Evolutionary conservation across 2,888 invertebrate genomes (phyloP).

Genomic region (Lottia scabra): DNA sequence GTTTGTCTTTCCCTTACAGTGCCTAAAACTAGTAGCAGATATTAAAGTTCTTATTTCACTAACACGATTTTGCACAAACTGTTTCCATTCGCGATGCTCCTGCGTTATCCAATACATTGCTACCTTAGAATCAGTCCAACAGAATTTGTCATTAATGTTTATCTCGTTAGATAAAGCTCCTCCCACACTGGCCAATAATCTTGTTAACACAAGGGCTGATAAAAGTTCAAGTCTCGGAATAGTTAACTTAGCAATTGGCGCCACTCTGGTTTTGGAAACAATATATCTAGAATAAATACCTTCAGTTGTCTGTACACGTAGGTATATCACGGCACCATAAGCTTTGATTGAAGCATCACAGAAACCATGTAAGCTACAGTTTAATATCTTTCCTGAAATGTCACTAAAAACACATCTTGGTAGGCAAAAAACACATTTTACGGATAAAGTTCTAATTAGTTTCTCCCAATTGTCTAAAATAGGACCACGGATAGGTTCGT

Average conservation of each 20-base stretch:
- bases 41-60: background rate
- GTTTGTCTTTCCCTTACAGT: background rate
- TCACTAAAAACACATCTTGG: background rate
- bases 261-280: background rate
- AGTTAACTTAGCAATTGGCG: background rate
- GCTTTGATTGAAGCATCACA: background rate
- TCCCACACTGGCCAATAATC: background rate
- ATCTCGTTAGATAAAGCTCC: background rate
- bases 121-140: background rate
- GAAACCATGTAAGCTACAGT: background rate
- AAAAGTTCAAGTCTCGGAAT: constrained; percentile 1
- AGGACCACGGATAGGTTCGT: background rate
- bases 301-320: background rate
- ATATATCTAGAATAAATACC: background rate
- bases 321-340: background rate
- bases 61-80: background rate
- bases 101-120: background rate
- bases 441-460: background rate
- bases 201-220: background rate
- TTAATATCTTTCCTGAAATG: background rate
- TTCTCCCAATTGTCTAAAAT: background rate
- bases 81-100: background rate
- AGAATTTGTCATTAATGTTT: background rate
- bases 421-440: background rate
- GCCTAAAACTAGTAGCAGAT: background rate